A percentile compares a stretch with the other conserved stretches of the same genome.
Conservation (phyloP, 2,797 vertebrate species). For the Limosa lapponica region DNA sequence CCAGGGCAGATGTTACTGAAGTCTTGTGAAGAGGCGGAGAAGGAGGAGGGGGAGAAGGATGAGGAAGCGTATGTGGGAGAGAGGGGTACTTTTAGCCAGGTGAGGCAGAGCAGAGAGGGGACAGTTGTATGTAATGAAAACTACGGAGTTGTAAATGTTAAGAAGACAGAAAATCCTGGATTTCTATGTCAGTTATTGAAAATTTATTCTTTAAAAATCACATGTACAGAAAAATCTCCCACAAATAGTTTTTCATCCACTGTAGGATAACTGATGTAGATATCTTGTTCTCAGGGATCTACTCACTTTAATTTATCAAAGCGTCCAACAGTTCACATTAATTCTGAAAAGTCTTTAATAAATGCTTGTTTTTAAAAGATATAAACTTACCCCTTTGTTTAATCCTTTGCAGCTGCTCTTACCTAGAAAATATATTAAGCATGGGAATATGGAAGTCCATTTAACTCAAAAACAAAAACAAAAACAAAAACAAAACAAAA, state of each 20-base stretch:
- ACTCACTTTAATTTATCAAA: not conserved
- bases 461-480: not conserved
- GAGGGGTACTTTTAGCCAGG: not conserved
- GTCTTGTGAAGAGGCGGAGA: not conserved
- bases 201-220: not conserved
- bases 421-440: not conserved
- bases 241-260: not conserved
- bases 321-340: rapidly evolving
- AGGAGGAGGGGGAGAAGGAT: not conserved
- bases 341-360: not conserved
- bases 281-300: not conserved
- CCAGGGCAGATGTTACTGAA: not conserved
- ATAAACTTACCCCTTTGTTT: not conserved
- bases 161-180: not conserved
- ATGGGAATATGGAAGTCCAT: not conserved
- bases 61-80: not conserved
- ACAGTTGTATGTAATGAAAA: not conserved
- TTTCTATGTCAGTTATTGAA: not conserved
- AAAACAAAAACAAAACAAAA: not conserved
- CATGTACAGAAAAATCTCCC: not conserved
- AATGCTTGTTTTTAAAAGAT: not conserved
- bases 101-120: rapidly evolving
- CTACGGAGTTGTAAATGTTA: rapidly evolving
- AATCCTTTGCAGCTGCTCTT: not conserved
- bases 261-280: not conserved